Percentiles rank a stretch among this genome's conserved stretches.
Evolutionary conservation across 2,888 invertebrate genomes (phyloP).

Genomic region (Drosophila infuscata): DNA sequence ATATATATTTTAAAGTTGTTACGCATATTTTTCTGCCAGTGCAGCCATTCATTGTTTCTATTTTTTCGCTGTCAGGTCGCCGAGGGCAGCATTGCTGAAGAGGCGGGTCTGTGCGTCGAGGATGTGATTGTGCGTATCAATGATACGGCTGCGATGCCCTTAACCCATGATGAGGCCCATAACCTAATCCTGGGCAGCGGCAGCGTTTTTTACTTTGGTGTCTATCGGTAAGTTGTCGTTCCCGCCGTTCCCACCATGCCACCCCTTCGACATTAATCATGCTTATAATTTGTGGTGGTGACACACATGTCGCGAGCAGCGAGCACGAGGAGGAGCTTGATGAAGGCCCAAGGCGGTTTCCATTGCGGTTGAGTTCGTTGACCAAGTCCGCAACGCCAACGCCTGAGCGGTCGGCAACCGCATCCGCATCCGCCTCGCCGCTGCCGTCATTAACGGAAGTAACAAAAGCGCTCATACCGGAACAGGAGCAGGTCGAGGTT

Average conservation of each 20-base stretch:
- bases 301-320: conserved; percentile 34
- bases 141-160: conserved; percentile 88
- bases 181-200: conserved; percentile 90
- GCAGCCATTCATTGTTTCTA: background rate
- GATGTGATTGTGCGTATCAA: conserved; percentile 93
- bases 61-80: conserved; percentile 87
- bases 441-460: conserved; percentile 65
- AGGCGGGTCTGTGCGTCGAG: conserved; percentile 92
- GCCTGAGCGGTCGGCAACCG: conserved; percentile 37
- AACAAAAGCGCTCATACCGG: conserved; percentile 71
- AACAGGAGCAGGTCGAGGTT: conserved; percentile 42
- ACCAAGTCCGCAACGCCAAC: conserved; percentile 66
- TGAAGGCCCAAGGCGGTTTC: conserved; percentile 68
- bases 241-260: background rate
- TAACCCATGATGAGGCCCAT: conserved; percentile 92
- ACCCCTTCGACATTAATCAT: conserved; percentile 22
- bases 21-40: background rate
- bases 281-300: conserved; percentile 13
- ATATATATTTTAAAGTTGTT: background rate
- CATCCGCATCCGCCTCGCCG: conserved; percentile 32
- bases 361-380: conserved; percentile 71
- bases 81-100: conserved; percentile 92
- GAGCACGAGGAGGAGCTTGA: conserved; percentile 71
- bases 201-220: conserved; percentile 89
- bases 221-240: conserved; percentile 74